Evolutionary conservation across 2,113 vertebrate species (phyloP).

Genomic region (Rhodinocichla rosea): DNA sequence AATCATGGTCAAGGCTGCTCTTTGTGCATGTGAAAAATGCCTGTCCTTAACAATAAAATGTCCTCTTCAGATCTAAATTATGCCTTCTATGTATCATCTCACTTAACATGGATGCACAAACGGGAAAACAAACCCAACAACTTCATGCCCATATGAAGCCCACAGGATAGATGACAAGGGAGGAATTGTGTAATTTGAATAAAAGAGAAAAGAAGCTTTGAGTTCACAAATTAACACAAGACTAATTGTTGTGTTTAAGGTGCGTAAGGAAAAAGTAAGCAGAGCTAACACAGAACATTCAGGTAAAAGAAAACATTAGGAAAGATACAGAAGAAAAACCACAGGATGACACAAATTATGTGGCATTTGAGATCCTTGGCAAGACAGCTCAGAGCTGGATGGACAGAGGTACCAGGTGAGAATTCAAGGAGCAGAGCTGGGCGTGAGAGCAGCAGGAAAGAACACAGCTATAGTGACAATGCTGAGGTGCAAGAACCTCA

Average conservation of each 20-base stretch:
- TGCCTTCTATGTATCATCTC: background rate
- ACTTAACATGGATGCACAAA: background rate
- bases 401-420: background rate
- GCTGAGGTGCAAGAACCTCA: background rate
- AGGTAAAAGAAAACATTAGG: background rate
- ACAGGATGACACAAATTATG: background rate
- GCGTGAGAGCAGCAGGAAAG: background rate
- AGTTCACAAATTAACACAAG: background rate
- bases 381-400: background rate
- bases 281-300: background rate
- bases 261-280: background rate
- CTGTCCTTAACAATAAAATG: background rate
- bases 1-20: background rate
- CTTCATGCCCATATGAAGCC: background rate
- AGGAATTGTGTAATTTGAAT: background rate
- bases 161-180: background rate
- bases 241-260: background rate
- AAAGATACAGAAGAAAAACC: background rate
- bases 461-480: background rate
- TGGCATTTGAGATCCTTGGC: background rate
- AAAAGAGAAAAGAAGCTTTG: background rate
- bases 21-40: background rate
- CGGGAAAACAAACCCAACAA: background rate
- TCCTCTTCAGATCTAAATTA: background rate
- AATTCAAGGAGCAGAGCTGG: background rate